Base-by-base conservation (phyloP, 2,797 vertebrate species). In the Thunnus albacares region DNA sequence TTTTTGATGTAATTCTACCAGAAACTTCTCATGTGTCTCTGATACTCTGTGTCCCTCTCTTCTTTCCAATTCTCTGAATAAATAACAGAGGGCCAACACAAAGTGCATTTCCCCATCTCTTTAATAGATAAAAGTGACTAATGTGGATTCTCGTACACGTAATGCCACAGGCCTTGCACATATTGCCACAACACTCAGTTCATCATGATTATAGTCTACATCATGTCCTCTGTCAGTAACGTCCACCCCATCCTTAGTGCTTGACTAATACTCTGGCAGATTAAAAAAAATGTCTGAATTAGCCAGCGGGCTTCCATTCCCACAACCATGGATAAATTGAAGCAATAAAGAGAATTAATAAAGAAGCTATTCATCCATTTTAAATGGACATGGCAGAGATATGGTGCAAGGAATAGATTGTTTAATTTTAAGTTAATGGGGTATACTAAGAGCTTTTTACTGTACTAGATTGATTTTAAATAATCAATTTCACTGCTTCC, bases 21-120 rank as follows among this genome's bases (percentile, higher is more conserved):
- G 14, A 62, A 77, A 24, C 67, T 28, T 71, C 66, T 90, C 67
- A 7, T 57, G 71, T 75, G 52, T 81, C 81, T 58, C 26, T 78
- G 6, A 49, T 2, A 47, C 28, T 30, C 35, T 57, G 5, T 13
- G 12, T 65, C n/a, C 67, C 9, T 69, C 38, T 79, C 68, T 35
- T 62, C 66, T 86, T 80, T 75, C 62, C n/a, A 28, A 2, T 63
- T 38, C 24, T 53, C 66, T 75, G n/a, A 77, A 84, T 85, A 81
- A 87, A 72, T 80, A 82, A 87, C 78, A 53, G 28, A 72, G 77
- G 60, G 75, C 28, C 35, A 3, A 58, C 35, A 24, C 53, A 77
- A 59, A 77, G 74, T 66, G 72, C 73, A 52, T 59, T 56, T 18
- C 15, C 33, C 6, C 12, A 71, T 72, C 57, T 1, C 38, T 62